phyloP scores from a whole-genome alignment of 2,797 vertebrate species.

The Zonotrichia albicollis region DNA sequence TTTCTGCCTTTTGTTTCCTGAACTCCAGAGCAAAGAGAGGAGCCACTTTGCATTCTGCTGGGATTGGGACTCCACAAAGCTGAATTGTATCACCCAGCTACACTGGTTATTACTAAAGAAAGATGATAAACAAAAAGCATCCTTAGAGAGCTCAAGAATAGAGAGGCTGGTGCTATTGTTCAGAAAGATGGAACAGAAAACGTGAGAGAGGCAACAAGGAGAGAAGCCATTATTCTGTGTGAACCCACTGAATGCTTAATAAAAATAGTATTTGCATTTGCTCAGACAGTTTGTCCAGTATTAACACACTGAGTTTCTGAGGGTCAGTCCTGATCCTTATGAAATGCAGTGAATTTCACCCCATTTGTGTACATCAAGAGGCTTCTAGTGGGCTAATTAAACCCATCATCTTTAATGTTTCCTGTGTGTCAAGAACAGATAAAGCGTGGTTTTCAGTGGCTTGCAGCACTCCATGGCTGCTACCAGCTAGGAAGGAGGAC shows the following conservation, averaged over 20 bases:
- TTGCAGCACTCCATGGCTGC: background rate
- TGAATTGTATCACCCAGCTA: slow-evolving; percentile 15
- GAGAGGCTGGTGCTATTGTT: background rate
- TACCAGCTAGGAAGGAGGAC: background rate
- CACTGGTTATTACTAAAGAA: slow-evolving; percentile 5
- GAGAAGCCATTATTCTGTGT: background rate
- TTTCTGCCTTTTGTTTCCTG: background rate
- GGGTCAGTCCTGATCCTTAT: background rate
- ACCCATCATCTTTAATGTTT: background rate
- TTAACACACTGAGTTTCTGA: background rate
- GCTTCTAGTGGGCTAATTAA: background rate
- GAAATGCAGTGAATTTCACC: background rate
- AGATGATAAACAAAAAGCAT: slow-evolving; percentile 40
- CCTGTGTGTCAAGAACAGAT: background rate
- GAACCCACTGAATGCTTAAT: background rate
- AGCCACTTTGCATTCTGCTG: slow-evolving; percentile 29
- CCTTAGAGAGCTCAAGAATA: slow-evolving; percentile 18
- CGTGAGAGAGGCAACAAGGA: background rate
- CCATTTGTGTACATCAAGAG: background rate
- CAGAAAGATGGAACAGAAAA: background rate
- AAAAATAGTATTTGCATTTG: fast-evolving
- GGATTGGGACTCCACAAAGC: background rate
- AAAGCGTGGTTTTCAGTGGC: background rate
- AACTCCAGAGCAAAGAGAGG: slow-evolving; percentile 1
- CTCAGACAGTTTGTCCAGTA: background rate